Percentiles rank a stretch among this genome's conserved stretches.
Evolutionary conservation across 2,797 vertebrate species (phyloP).

Genomic region (Pelochelys cantorii): DNA sequence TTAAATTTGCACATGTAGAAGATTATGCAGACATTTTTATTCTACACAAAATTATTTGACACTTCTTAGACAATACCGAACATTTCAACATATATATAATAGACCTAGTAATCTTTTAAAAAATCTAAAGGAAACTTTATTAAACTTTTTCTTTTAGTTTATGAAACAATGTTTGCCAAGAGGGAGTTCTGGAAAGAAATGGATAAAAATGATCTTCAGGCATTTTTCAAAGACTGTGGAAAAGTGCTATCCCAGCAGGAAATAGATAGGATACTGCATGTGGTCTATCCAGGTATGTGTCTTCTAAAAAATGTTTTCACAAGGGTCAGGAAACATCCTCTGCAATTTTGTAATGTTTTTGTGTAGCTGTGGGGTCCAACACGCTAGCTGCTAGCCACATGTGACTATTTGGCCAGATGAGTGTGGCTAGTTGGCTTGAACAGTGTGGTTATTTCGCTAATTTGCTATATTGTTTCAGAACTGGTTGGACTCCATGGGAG

Average conservation of each 20-base stretch:
- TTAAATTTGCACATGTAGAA: background rate
- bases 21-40: background rate
- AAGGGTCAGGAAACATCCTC: background rate
- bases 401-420: too few relatives aligned
- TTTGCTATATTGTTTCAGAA: too few relatives aligned
- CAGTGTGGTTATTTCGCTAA: too few relatives aligned
- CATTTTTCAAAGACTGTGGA: slow-evolving; percentile 63
- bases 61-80: background rate
- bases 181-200: slow-evolving; percentile 46
- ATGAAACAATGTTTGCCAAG: slow-evolving; percentile 68
- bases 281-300: slow-evolving; percentile 10
- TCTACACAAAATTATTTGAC: background rate
- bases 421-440: too few relatives aligned
- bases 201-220: slow-evolving; percentile 52
- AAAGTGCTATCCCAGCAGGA: slow-evolving; percentile 42
- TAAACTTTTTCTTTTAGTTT: slow-evolving; percentile 42
- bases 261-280: background rate
- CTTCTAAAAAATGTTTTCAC: background rate
- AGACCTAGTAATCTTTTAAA: background rate
- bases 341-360: background rate
- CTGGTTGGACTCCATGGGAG: too few relatives aligned
- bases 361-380: background rate
- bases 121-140: background rate
- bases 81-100: background rate
- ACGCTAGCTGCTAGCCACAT: too few relatives aligned